These are phyloP conservation scores for Podabrus alpinus DNA, from an alignment of 2,888 invertebrate species.

Conservation along the genomic window DNA sequence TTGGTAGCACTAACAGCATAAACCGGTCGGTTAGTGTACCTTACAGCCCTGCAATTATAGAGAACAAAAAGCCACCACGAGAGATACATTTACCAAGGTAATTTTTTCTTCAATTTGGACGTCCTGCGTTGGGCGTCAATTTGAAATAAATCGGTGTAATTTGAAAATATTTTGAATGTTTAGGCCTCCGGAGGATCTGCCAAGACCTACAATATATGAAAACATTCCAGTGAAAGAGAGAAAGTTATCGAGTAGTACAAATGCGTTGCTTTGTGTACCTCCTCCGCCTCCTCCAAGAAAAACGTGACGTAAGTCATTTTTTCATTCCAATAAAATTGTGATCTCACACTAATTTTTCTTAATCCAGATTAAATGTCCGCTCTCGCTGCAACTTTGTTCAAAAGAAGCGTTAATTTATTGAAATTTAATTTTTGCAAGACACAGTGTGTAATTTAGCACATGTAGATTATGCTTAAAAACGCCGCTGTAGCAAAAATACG, in stretches of 20 bases:
- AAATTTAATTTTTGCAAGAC: not conserved
- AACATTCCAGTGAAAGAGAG: conserved; percentile 59
- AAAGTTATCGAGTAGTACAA: conserved; percentile 41
- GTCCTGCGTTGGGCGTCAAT: not conserved
- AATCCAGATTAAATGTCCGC: not conserved
- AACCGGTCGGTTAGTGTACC: conserved; percentile 41
- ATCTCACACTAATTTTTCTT: not conserved
- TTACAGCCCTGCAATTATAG: conserved; percentile 39
- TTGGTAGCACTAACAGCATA: conserved; percentile 43
- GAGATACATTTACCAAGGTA: conserved; percentile 52
- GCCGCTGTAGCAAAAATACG: conserved; percentile 10
- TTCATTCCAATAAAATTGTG: conserved; percentile 9
- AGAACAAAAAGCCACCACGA: conserved; percentile 45
- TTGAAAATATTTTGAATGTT: conserved; percentile 30
- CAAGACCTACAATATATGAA: conserved; percentile 57
- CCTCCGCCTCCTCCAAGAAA: conserved; percentile 52
- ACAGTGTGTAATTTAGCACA: conserved; percentile 19
- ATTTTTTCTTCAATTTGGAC: conserved; percentile 10
- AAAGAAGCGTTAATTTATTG: not conserved
- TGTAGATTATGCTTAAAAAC: conserved; percentile 17
- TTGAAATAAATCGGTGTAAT: not conserved
- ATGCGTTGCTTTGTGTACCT: conserved; percentile 43
- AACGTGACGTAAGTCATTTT: conserved; percentile 49
- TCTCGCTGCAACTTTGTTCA: not conserved
- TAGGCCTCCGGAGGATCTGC: conserved; percentile 60